Base-by-base conservation (phyloP, 2,113 vertebrate species). In the Stercorarius parasiticus region DNA sequence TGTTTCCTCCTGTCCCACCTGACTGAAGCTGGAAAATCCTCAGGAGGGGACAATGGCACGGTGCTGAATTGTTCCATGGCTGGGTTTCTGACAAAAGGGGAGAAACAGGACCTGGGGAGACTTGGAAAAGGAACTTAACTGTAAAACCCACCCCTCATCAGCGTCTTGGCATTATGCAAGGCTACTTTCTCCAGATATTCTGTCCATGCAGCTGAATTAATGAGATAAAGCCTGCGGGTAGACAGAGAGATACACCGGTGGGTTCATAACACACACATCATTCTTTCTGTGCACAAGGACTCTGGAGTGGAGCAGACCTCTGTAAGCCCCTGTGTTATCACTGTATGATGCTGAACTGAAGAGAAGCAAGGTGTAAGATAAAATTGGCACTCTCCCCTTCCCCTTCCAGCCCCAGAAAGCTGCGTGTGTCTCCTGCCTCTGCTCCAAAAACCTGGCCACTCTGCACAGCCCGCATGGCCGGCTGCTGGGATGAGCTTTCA, bases 391-490 rank as follows among this genome's bases (percentile, higher is more conserved):
- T 72, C 71, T 86, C 3, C 11, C 19, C 21, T 76, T 52, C 32
- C 32, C 73, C 20, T 11, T 81, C 77, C 40, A 49, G 6, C 8
- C 27, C 17, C 66, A 86, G n/a, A 11, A 66, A 78, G 27, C 40
- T 67, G 13, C 7, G 20, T 42, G 23, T 22, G 27, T 20, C 55
- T 58, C 26, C 30, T 55, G 20, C 15, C 32, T 66, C 47, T 7
- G 6, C 43, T 56, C 65, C 58, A 53, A 36, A 76, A 72, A 20
- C 11, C 15, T 32, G 32, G 15, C 15, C 17, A 5, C 16, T 23
- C 71, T 58, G 10, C 81, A 42, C 18, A 73, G 13, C 59, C 40
- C 26, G 2, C 1, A 0, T 8, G 25, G 22, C 6, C 1, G 3
- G 22, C n/a, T 64, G 23, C 0, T 21, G 16, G 38, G 30, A 10